Evolutionary conservation across 2,888 invertebrate genomes (phyloP).

Genomic region (Sabellastarte sp.): DNA sequence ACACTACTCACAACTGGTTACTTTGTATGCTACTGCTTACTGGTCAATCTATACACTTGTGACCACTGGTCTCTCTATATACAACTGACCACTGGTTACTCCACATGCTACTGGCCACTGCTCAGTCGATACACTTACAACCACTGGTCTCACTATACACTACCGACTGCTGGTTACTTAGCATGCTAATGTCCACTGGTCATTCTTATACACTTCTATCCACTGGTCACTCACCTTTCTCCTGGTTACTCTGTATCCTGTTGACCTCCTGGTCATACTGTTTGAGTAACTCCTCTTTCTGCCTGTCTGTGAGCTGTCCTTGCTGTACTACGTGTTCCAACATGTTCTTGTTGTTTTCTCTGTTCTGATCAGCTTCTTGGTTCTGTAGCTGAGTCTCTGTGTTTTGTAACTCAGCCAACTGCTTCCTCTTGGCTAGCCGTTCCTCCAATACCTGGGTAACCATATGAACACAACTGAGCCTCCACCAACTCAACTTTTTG

Average conservation of each 20-base stretch:
- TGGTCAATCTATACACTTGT: no score
- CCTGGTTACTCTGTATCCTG: constrained; percentile 32
- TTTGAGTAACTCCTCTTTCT: constrained; percentile 43
- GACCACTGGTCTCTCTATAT: no score
- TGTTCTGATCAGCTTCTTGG: constrained; percentile 29
- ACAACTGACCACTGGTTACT: no score
- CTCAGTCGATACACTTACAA: no score
- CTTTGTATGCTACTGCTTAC: no score
- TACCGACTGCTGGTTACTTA: no score
- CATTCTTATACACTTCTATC: no score
- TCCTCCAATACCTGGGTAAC: constrained; percentile 45
- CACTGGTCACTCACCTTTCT: constrained; percentile 26
- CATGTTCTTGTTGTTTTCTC: constrained; percentile 32
- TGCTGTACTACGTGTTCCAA: constrained; percentile 36
- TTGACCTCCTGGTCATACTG: constrained; percentile 39
- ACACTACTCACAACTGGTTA: no score
- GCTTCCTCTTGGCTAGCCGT: constrained; percentile 42
- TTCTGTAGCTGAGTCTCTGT: constrained; percentile 35
- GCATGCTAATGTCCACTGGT: no score
- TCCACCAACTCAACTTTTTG: no score
- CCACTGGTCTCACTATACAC: no score
- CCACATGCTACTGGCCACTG: no score
- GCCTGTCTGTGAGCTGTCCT: constrained; percentile 38
- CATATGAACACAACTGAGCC: not conserved
- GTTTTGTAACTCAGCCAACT: constrained; percentile 42